Percentiles rank a stretch among this genome's conserved stretches.
Evolutionary conservation across 23 tunicate genomes (phyloP).

Genomic region (Halocynthia aurantium): DNA sequence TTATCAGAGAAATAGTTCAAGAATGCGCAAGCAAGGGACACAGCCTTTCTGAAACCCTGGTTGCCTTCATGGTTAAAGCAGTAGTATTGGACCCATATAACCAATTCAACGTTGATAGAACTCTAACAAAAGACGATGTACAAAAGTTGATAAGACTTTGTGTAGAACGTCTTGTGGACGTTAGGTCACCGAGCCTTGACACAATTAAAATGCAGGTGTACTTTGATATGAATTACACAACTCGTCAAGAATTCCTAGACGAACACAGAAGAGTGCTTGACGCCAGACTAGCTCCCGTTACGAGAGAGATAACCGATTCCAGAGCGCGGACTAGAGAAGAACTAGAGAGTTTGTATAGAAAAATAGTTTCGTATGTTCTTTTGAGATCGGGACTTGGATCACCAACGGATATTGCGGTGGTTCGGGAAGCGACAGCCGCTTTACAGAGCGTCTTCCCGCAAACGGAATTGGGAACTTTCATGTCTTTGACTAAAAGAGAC

Average conservation of each 20-base stretch:
- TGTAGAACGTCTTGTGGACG: conserved; percentile 74
- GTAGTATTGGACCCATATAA: conserved; percentile 93
- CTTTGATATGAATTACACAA: conserved; percentile 99
- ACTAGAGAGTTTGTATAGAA: conserved; percentile 89
- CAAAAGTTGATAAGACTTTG: conserved; percentile 86
- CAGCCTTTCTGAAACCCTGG: conserved; percentile 95
- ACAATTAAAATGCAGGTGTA: conserved; percentile 99
- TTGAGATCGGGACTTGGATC: conserved; percentile 94
- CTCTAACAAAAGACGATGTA: conserved; percentile 94
- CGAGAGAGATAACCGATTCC: conserved; percentile 88
- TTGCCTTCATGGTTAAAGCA: conserved; percentile 97
- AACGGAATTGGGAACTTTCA: conserved; percentile 93
- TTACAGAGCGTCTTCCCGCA: conserved; percentile 96
- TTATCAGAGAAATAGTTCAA: conserved; percentile 94
- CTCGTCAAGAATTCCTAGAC: conserved; percentile 79
- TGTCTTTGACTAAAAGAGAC: conserved; percentile 79
- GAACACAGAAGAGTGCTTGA: conserved; percentile 94
- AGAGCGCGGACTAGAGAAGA: conserved; percentile 98
- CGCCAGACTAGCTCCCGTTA: conserved; percentile 75
- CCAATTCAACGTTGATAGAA: conserved; percentile 96
- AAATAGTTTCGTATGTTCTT: conserved; percentile 83
- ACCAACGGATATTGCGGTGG: conserved; percentile 98
- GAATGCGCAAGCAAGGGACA: conserved; percentile 94
- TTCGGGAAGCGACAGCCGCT: conserved; percentile 96
- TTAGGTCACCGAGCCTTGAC: conserved; percentile 83